phyloP scores from a whole-genome alignment of 92 coral and sea anemone genomes.

The Zoanthus sociatus region DNA sequence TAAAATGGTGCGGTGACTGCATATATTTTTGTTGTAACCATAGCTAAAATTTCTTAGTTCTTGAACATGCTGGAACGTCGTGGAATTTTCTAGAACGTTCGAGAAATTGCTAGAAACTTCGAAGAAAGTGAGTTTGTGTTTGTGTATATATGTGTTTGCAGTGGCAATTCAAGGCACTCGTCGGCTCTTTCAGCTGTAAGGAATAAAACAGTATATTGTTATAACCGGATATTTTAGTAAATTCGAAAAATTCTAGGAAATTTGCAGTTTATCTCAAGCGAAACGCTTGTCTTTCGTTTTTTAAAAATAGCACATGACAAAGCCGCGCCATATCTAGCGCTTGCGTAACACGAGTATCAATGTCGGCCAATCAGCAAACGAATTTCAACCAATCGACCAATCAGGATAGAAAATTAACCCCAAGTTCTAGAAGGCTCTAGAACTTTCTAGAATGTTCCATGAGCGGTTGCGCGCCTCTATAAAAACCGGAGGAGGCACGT shows the following conservation, averaged over 20 bases:
- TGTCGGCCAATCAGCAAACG: constrained; percentile 63
- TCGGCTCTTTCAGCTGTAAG: too few relatives aligned
- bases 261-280: not conserved
- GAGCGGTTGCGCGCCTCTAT: constrained; percentile 43
- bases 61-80: too few relatives aligned
- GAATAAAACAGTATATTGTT: too few relatives aligned
- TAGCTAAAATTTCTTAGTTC: too few relatives aligned
- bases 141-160: too few relatives aligned
- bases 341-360: not conserved
- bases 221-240: constrained; percentile 33
- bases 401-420: constrained; percentile 23
- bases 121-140: too few relatives aligned
- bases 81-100: too few relatives aligned
- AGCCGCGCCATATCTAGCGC: not conserved
- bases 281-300: not conserved
- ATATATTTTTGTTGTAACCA: too few relatives aligned
- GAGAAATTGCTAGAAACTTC: too few relatives aligned
- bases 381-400: constrained; percentile 43
- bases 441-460: constrained; percentile 64
- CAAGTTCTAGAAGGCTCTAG: constrained; percentile 74
- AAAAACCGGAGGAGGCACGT: constrained; percentile 37
- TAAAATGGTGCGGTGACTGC: too few relatives aligned
- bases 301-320: constrained; percentile 30
- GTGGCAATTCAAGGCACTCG: too few relatives aligned
- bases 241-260: constrained; percentile 34